phyloP scores from a whole-genome alignment of 1,140 invertebrate species.

The Asobara japonica region DNA sequence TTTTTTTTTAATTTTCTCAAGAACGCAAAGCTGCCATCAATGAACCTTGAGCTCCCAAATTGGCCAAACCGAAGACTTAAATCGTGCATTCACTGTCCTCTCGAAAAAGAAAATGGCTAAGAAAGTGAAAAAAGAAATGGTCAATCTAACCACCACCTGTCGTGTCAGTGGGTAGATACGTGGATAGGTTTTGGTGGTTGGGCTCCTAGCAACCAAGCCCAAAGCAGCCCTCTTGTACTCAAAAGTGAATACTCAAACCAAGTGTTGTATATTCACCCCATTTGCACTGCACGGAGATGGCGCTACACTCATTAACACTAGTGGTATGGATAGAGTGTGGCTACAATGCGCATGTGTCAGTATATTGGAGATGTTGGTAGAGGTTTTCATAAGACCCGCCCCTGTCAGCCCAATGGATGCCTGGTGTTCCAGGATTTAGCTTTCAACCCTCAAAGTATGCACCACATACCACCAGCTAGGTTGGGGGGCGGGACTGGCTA shows the following conservation, averaged over 20 bases:
- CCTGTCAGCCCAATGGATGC: not conserved
- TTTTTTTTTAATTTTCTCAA: too few species aligned
- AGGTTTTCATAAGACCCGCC: slow-evolving; percentile 9
- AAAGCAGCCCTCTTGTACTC: not conserved
- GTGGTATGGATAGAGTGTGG: not conserved
- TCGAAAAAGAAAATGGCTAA: not conserved
- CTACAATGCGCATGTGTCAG: not conserved
- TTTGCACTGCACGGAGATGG: slow-evolving; percentile 20
- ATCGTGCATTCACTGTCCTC: not conserved
- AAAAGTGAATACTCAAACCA: not conserved
- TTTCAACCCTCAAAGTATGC: slow-evolving; percentile 11
- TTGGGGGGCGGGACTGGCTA: not conserved
- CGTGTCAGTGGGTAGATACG: slow-evolving; percentile 16
- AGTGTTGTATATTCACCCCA: slow-evolving; percentile 7
- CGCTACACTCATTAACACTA: slow-evolving; percentile 33
- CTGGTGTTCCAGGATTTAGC: slow-evolving; percentile 6
- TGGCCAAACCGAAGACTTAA: not conserved
- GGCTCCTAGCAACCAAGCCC: slow-evolving; percentile 31
- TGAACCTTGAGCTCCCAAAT: not conserved
- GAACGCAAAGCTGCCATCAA: not conserved
- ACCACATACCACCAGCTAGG: not conserved
- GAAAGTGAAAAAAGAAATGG: slow-evolving; percentile 16
- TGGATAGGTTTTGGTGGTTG: slow-evolving; percentile 27
- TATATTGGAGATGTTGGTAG: not conserved
- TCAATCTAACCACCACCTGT: slow-evolving; percentile 31